Conservation (phyloP, 1,140 invertebrate genomes). For the Trichomalopsis sarcophagae region DNA sequence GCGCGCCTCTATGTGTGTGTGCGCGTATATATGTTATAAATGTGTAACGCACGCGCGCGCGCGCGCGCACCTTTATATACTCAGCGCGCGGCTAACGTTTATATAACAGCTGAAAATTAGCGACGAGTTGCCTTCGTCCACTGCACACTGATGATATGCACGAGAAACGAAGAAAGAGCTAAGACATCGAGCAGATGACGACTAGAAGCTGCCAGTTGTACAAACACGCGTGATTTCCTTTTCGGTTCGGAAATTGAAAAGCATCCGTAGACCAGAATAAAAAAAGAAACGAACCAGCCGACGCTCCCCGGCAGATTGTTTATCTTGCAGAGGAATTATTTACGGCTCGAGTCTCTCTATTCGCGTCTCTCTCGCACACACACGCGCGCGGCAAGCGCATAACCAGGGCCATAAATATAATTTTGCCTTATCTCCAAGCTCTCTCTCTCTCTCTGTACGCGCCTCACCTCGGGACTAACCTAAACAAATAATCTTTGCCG, state of each 20-base stretch:
- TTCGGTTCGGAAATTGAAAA: neutral
- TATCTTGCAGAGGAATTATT: slow-evolving; percentile 43
- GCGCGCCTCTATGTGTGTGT: neutral
- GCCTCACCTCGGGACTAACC: slow-evolving; percentile 49
- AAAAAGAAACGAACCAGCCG: neutral
- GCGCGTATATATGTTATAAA: slow-evolving; percentile 20
- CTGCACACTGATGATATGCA: too few species aligned
- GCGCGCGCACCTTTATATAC: slow-evolving; percentile 60
- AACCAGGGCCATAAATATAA: slow-evolving; percentile 58
- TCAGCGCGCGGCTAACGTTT: slow-evolving; percentile 39
- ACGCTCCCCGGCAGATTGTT: neutral
- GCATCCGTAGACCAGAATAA: neutral
- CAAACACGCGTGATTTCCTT: too few species aligned
- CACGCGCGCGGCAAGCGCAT: neutral
- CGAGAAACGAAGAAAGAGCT: too few species aligned
- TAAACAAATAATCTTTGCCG: slow-evolving; percentile 56
- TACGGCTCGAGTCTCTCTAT: neutral
- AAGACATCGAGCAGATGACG: neutral
- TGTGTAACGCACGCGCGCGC: slow-evolving; percentile 18
- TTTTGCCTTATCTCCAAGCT: slow-evolving; percentile 56
- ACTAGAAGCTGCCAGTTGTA: too few species aligned
- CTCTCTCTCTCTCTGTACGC: slow-evolving; percentile 38
- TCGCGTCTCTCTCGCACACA: neutral
- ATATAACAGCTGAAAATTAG: slow-evolving; percentile 15
- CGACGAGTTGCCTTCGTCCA: neutral